phyloP scores from a whole-genome alignment of 2,113 vertebrate species.

The Caranx ignobilis region DNA sequence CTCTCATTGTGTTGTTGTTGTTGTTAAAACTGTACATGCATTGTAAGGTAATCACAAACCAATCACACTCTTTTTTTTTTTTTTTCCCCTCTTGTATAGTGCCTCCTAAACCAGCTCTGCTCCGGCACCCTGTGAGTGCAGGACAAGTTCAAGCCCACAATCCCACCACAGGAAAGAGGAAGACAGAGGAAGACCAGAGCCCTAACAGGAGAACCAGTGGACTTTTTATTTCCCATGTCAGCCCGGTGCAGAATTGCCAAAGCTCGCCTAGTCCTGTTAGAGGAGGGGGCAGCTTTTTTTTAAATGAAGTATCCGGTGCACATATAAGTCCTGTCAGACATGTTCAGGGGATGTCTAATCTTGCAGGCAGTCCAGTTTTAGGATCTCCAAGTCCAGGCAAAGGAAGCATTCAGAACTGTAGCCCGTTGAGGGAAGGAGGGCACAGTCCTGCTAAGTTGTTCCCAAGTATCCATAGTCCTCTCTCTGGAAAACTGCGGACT shows the following conservation, averaged over 20 bases:
- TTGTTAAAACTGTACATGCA: no score
- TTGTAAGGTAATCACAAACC: neutral
- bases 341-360: constrained; percentile 13
- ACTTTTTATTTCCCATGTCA: neutral
- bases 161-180: constrained; percentile 8
- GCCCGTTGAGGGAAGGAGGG: constrained; percentile 42
- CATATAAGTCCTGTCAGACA: constrained; percentile 26
- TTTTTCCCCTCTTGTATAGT: constrained; percentile 44
- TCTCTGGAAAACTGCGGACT: constrained; percentile 37
- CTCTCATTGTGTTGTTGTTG: no score
- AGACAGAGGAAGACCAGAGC: constrained; percentile 16
- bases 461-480: constrained; percentile 48
- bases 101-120: constrained; percentile 57
- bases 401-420: constrained; percentile 31
- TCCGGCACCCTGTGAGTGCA: constrained; percentile 48
- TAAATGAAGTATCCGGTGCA: constrained; percentile 14
- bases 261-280: constrained; percentile 38
- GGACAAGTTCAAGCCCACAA: constrained; percentile 6
- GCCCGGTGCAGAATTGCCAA: neutral
- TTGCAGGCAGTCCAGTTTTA: constrained; percentile 33
- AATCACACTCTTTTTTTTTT: neutral
- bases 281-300: neutral
- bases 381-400: constrained; percentile 64
- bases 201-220: neutral
- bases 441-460: constrained; percentile 59